phyloP scores from a whole-genome alignment of 1,140 invertebrate species.

The Grapholita molesta region DNA sequence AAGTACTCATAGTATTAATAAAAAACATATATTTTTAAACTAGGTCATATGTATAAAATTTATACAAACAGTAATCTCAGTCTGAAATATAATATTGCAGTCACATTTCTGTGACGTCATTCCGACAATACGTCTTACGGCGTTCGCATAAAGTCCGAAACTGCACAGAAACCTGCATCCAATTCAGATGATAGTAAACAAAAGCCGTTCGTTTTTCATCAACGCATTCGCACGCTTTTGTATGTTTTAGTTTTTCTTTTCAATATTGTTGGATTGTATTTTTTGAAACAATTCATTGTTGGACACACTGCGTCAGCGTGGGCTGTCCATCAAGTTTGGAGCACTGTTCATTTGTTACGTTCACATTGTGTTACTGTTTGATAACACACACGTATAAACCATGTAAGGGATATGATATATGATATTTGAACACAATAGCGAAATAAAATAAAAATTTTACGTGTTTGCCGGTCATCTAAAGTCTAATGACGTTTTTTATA shows the following conservation, averaged over 20 bases:
- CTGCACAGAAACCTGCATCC: not conserved
- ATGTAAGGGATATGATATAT: too few species aligned
- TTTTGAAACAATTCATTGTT: not conserved
- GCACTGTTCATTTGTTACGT: not conserved
- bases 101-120: not conserved
- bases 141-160: not conserved
- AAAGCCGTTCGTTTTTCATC: slow-evolving; percentile 7
- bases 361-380: not conserved
- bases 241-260: slow-evolving; percentile 13
- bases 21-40: too few species aligned
- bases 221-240: slow-evolving; percentile 9
- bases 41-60: not conserved
- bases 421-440: too few species aligned
- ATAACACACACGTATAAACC: not conserved
- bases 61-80: not conserved
- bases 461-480: too few species aligned
- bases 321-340: not conserved
- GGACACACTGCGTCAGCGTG: not conserved
- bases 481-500: too few species aligned
- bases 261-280: not conserved
- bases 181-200: not conserved
- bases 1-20: too few species aligned
- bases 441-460: too few species aligned
- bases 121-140: not conserved
- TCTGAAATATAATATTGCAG: not conserved